Percentiles rank a stretch among this genome's conserved stretches.
phyloP scores from a whole-genome alignment of 2,113 vertebrate genomes.

The Panthera leo region DNA sequence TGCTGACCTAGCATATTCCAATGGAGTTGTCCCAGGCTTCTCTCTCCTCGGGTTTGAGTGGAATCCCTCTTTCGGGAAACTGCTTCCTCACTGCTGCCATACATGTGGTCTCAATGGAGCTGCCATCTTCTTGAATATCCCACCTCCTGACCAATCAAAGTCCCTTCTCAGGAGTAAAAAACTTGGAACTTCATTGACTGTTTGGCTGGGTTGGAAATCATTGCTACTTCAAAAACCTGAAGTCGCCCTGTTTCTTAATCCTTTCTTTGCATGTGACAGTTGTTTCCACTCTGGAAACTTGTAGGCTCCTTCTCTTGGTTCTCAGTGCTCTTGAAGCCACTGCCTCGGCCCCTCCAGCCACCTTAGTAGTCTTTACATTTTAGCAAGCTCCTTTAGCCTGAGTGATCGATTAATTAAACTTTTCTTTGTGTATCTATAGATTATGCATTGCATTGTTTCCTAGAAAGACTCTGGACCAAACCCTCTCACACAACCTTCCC shows the following conservation, averaged over 20 bases:
- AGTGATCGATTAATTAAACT: not conserved
- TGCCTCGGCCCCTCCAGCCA: not conserved
- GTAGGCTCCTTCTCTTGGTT: not conserved
- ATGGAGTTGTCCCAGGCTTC: not conserved
- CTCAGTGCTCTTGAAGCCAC: not conserved
- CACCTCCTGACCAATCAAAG: not conserved
- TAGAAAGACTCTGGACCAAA: not conserved
- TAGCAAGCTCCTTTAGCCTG: not conserved
- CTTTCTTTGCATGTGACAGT: not conserved
- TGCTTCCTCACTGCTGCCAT: not conserved
- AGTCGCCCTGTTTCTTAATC: not conserved
- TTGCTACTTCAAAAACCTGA: not conserved
- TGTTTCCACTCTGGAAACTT: not conserved
- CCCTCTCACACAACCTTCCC: not conserved
- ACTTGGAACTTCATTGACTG: not conserved
- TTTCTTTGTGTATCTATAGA: not conserved
- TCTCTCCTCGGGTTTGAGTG: not conserved
- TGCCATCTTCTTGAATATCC: not conserved
- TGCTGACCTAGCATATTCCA: not conserved
- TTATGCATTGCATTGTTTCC: not conserved
- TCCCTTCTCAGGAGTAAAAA: not conserved
- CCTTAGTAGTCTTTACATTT: not conserved
- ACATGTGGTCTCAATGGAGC: not conserved
- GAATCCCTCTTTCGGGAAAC: not conserved
- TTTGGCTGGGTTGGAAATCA: not conserved